Evolutionary conservation across 2,888 invertebrate species (phyloP).

Genomic region (Carterocephalus palaemon): DNA sequence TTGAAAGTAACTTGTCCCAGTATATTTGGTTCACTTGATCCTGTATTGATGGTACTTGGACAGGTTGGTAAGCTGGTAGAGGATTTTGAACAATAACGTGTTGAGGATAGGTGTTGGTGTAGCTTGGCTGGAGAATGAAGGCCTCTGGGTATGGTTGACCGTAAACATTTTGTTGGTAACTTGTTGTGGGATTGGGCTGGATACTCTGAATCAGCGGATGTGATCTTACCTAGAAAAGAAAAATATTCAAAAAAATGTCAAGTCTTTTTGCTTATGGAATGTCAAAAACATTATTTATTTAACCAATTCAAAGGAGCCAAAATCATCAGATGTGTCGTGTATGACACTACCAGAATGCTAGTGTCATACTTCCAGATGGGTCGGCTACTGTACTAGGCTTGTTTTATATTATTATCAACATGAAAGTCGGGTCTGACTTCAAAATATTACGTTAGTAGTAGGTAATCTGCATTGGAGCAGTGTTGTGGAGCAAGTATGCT

Average conservation of each 20-base stretch:
- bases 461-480: too few relatives aligned
- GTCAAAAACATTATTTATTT: background rate
- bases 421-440: too few relatives aligned
- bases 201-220: constrained; percentile 30
- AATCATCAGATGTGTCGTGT: too few relatives aligned
- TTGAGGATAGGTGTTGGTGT: constrained; percentile 37
- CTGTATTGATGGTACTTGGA: background rate
- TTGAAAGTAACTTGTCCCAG: constrained; percentile 29
- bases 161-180: constrained; percentile 1
- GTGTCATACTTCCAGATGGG: too few relatives aligned
- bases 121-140: constrained; percentile 7
- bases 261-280: too few relatives aligned
- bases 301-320: too few relatives aligned
- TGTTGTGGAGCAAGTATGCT: too few relatives aligned
- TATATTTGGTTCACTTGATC: constrained; percentile 39
- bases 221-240: constrained; percentile 46
- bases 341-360: too few relatives aligned
- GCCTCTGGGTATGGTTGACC: background rate
- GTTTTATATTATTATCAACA: too few relatives aligned
- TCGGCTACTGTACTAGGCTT: too few relatives aligned
- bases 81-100: constrained; percentile 35
- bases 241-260: constrained; percentile 1
- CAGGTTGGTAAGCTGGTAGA: constrained; percentile 30
- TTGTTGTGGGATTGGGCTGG: background rate
- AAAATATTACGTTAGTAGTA: too few relatives aligned